Base-by-base conservation (phyloP, 2,797 vertebrate genomes). In the Threskiornis aethiopicus region DNA sequence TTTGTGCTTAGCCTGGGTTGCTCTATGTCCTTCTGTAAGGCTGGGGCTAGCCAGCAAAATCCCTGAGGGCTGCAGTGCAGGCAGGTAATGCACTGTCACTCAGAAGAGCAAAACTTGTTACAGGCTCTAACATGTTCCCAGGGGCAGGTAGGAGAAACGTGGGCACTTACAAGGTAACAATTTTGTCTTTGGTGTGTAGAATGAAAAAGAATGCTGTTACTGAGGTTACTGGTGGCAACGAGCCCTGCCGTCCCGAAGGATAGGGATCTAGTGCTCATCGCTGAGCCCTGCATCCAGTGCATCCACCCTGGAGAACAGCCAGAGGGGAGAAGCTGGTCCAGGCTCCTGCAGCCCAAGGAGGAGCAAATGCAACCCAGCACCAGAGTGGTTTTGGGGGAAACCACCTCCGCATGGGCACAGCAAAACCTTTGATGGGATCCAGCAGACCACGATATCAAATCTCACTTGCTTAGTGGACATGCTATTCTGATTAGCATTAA, bases 61-160 rank as follows among this genome's bases (percentile, higher is more conserved):
- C 49, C 57, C 33, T 1, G 11, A 18, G 39, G 15, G 28, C 22
- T n/a, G 22, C 19, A 5, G 44, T 4, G 19, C 39, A 26, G 47
- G 2, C 4, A 12, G 70, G 18, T 22, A 33, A 42, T 19, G 22
- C 16, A 1, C 19, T 19, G 52, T 31, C 18, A 6, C 47, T 42
- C n/a, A 2, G 42, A n/a, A 44, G 11, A 69, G 10, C 19, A 69
- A 25, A 79, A 77, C 66, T 79, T 64, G 6, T 31, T 19, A 1
- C 9, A 19, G 78, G 39, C 52, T 64, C 66, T 67, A 33, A 31
- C 0, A 0, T 0, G 1, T 28, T 65, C 31, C 39, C 24, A 18
- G 29, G 52, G 57, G 28, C 21, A 62, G 42, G 37, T 0, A 8
- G 49, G 41, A 64, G 52, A 16, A 76, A 59, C 0, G 0, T 24